Base-by-base conservation (phyloP, 2,113 vertebrate genomes). In the Carassius gibelio region DNA sequence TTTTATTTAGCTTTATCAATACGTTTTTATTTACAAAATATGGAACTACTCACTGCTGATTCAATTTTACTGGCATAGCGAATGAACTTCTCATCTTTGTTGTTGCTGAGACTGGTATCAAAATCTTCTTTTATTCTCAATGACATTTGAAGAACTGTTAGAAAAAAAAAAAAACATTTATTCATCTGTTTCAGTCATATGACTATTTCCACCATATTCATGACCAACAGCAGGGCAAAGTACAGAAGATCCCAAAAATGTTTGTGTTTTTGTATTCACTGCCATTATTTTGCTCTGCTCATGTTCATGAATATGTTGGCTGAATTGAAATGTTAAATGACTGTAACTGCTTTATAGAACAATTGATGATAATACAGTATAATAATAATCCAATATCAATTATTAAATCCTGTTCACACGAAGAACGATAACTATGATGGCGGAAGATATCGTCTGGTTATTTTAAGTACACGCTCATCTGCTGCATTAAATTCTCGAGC, bases 91-190 rank as follows among this genome's bases (percentile, higher is more conserved):
- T 2, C 0, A 11, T 48, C 1, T 8, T 17, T 0, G 0, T 0
- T 9, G 45, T 75, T 30, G 4, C 26, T 55, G 9, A 87, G 62
- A 26, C 71, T 13, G 9, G 75, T 62, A n/a, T 88, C 83, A 85
- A 85, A 87, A 7, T 6, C 10, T 21, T 71, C 50, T 14, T 82
- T 3, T 62, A 87, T 9, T 52, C 2, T 62, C 77, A 88, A 1
- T 64, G 78, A 77, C 79, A 88, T 52, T 21, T 19, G 17, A 59
- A 59, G 50, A 64, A 74, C 59, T 9, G 38, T 11, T 36, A 17
- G 8, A 23, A 62, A 11, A 30, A 55, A 4, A 23, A 1, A 64
- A 64, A 1, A 6, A 5, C 62, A 66, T 66, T 64, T 66, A 15
- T 66, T 17, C 2, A 34, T 34, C 23, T 26, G 10, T 26, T 64